A percentile compares a stretch with the other conserved stretches of the same genome.
phyloP scores from a whole-genome alignment of 2,797 vertebrate genomes.

The Yasuhikotakia modesta region DNA sequence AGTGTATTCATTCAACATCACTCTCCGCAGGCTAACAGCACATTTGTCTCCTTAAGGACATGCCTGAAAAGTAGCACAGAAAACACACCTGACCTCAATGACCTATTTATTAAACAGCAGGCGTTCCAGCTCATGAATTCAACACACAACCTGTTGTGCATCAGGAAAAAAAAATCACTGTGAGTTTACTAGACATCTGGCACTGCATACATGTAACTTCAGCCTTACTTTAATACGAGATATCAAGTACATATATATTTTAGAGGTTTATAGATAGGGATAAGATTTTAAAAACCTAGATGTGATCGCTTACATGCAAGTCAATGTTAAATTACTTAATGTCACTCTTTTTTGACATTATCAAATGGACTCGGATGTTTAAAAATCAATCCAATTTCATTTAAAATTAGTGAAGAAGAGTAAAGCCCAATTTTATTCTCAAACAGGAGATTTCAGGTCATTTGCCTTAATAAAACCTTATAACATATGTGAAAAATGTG shows the following conservation, averaged over 20 bases:
- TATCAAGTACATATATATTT: too few species aligned
- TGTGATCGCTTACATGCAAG: neutral
- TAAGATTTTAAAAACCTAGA: too few species aligned
- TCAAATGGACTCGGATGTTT: too few species aligned
- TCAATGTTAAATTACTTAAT: neutral
- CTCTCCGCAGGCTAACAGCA: slow-evolving; percentile 28
- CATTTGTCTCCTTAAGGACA: slow-evolving; percentile 29
- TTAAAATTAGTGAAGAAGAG: neutral
- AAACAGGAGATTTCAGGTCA: neutral
- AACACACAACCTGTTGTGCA: slow-evolving; percentile 28
- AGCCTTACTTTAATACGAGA: neutral
- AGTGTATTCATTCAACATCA: slow-evolving; percentile 49
- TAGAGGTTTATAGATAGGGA: too few species aligned
- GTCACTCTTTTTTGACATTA: neutral
- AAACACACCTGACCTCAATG: slow-evolving; percentile 51
- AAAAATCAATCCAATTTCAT: neutral
- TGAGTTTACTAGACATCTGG: neutral
- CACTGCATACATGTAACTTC: slow-evolving; percentile 30
- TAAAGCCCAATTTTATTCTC: neutral
- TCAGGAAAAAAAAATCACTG: slow-evolving; percentile 39
- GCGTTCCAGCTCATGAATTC: slow-evolving; percentile 48
- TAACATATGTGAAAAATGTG: neutral
- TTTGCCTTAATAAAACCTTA: neutral
- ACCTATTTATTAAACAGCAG: slow-evolving; percentile 55
- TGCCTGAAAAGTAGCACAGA: slow-evolving; percentile 17